phyloP scores from a whole-genome alignment of 2,797 vertebrate genomes.

The Margarornis squamiger region DNA sequence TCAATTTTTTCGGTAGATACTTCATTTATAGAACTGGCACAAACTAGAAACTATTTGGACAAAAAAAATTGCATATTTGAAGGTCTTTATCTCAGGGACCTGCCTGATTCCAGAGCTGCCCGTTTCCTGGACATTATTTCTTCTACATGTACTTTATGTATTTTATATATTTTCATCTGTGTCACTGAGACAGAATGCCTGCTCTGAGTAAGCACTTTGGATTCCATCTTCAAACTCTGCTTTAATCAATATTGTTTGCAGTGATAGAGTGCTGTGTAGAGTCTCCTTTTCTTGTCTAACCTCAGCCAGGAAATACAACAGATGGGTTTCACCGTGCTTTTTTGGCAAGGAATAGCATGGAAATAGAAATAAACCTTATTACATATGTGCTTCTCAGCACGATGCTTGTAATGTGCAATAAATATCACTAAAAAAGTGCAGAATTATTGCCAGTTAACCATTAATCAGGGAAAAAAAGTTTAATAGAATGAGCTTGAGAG shows the following conservation, averaged over 20 bases:
- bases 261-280: neutral
- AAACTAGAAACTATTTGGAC: neutral
- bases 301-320: conserved; percentile 50
- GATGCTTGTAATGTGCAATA: conserved; percentile 47
- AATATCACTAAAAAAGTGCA: conserved; percentile 42
- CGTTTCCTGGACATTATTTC: neutral
- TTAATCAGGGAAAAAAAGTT: conserved; percentile 4
- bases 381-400: conserved; percentile 39
- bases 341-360: conserved; percentile 47
- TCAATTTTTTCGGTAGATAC: neutral
- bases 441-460: conserved; percentile 30
- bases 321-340: conserved; percentile 50
- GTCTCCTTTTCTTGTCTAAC: conserved; percentile 42
- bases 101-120: neutral
- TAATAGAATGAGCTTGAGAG: neutral
- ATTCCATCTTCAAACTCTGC: neutral
- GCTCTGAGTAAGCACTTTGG: conserved; percentile 27
- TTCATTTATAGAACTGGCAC: neutral
- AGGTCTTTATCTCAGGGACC: neutral
- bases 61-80: neutral
- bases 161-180: neutral
- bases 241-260: conserved; percentile 32
- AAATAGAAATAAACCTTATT: conserved; percentile 62
- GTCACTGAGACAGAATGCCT: neutral
- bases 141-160: neutral